Conservation (phyloP, 2,888 invertebrate genomes). For the Hermaeophaga mercurialis region DNA sequence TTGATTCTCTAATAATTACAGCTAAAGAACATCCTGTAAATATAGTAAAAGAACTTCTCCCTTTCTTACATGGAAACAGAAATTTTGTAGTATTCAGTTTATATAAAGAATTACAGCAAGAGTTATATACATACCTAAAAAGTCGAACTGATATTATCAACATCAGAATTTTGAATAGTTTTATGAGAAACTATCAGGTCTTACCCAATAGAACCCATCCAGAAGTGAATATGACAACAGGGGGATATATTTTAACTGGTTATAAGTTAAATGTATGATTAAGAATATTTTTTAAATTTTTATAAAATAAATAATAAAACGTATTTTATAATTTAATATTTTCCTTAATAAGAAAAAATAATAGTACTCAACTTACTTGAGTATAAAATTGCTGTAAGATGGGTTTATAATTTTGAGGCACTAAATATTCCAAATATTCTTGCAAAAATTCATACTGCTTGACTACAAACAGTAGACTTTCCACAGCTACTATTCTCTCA, state of each 20-base stretch:
- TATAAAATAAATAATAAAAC: not conserved
- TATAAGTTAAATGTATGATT: slow-evolving; percentile 51
- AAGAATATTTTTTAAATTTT: not conserved
- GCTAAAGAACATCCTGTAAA: slow-evolving; percentile 86
- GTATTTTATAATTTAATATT: not conserved
- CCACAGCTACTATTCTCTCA: slow-evolving; percentile 89
- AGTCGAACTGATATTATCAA: slow-evolving; percentile 72
- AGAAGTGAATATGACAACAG: slow-evolving; percentile 86
- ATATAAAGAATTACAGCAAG: slow-evolving; percentile 82
- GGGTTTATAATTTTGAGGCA: slow-evolving; percentile 72
- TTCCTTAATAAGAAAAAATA: too few relatives aligned
- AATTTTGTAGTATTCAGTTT: slow-evolving; percentile 85
- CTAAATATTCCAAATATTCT: slow-evolving; percentile 82
- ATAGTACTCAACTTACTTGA: slow-evolving; percentile 56
- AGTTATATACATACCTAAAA: slow-evolving; percentile 80
- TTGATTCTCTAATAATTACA: slow-evolving; percentile 78
- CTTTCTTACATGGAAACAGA: slow-evolving; percentile 80
- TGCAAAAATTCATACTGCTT: slow-evolving; percentile 85
- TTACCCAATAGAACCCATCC: slow-evolving; percentile 93
- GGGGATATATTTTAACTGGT: slow-evolving; percentile 88
- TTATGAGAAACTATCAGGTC: slow-evolving; percentile 89
- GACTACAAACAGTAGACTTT: slow-evolving; percentile 89
- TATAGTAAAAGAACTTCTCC: slow-evolving; percentile 74
- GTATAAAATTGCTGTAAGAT: slow-evolving; percentile 74
- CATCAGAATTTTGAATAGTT: slow-evolving; percentile 81